These are phyloP conservation scores for Melanerpes aurifrons DNA, from an alignment of 2,113 vertebrate species.

Conservation along the genomic window DNA sequence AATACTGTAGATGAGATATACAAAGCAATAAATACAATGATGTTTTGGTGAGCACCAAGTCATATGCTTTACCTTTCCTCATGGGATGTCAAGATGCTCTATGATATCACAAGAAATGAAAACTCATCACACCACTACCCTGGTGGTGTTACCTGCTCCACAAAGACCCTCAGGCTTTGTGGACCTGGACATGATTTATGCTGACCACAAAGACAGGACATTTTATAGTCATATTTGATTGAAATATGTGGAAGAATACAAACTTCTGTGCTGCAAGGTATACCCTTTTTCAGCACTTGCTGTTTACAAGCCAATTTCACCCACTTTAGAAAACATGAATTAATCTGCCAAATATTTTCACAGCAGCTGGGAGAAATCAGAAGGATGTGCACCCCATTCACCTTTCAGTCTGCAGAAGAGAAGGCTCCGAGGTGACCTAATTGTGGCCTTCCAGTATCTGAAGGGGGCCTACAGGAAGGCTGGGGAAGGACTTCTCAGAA, in stretches of 20 bases:
- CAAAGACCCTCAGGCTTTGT: not conserved
- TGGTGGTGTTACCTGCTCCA: not conserved
- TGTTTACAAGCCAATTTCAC: not conserved
- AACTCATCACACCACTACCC: not conserved
- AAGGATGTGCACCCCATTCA: not conserved
- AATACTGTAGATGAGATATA: not conserved
- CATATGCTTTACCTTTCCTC: not conserved
- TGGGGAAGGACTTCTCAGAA: no score
- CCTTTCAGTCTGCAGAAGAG: no score
- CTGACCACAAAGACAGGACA: not conserved
- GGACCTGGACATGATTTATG: not conserved
- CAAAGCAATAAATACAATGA: not conserved
- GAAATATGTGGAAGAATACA: not conserved
- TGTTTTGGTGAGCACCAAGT: not conserved
- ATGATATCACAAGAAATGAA: not conserved
- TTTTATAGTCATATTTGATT: not conserved
- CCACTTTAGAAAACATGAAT: not conserved
- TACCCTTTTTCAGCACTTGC: not conserved
- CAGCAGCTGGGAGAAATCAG: not conserved
- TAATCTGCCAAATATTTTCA: not conserved
- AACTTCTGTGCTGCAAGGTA: not conserved
- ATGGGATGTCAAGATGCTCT: accelerated
- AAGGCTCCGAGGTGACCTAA: no score
- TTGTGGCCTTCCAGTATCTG: no score
- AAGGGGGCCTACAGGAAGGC: no score